Percentiles rank a stretch among this genome's conserved stretches.
Conservation (phyloP, 2,797 vertebrate genomes). For the Coregonus ussuriensis region DNA sequence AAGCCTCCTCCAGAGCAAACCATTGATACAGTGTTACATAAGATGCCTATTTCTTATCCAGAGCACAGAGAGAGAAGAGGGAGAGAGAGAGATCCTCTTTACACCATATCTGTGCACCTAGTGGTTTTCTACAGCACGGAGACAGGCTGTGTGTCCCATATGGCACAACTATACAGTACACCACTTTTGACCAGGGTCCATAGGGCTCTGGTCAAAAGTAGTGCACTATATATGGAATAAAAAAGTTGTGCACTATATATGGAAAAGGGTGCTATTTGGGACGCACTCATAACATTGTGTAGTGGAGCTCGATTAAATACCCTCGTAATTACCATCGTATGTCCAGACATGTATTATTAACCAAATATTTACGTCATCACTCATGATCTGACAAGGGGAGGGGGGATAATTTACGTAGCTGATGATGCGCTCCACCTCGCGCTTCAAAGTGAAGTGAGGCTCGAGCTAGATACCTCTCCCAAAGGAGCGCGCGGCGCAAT, state of each 20-base stretch:
- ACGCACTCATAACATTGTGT: not conserved
- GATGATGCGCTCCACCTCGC: conserved; percentile 45
- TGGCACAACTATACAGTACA: not conserved
- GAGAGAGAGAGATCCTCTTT: not conserved
- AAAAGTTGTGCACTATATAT: not conserved
- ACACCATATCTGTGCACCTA: not conserved
- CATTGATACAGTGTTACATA: conserved; percentile 59
- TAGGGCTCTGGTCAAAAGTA: not conserved
- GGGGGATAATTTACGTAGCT: conserved; percentile 37
- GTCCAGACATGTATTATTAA: conserved; percentile 57
- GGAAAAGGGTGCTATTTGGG: not conserved
- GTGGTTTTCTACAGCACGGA: not conserved
- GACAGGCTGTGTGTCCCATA: not conserved
- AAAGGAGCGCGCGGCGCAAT: conserved; percentile 7
- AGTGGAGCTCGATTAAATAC: conserved; percentile 7
- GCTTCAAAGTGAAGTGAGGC: conserved; percentile 23
- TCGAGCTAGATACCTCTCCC: not conserved
- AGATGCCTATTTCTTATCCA: conserved; percentile 41
- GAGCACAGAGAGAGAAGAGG: not conserved
- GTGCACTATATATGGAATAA: conserved; percentile 1
- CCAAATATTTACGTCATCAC: conserved; percentile 61
- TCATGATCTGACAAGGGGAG: conserved; percentile 31
- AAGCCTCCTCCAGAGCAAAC: conserved; percentile 36
- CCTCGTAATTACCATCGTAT: conserved; percentile 14
- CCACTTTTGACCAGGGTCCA: not conserved